Percentiles rank a stretch among this genome's conserved stretches.
These are phyloP conservation scores for Manis pentadactyla DNA, from an alignment of 2,797 vertebrate species.

Conservation along the genomic window DNA sequence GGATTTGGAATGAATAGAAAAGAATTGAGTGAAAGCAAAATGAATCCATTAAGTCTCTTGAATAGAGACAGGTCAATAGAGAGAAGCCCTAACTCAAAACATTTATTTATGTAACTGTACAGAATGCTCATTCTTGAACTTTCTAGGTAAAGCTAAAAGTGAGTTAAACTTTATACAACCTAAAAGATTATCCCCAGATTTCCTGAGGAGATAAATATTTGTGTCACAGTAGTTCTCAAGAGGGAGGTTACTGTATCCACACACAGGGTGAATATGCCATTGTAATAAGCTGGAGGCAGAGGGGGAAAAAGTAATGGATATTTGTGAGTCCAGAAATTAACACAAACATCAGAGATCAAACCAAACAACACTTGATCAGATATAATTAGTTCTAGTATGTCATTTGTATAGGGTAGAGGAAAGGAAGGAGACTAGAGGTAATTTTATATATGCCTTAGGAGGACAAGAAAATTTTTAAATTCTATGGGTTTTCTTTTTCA, in stretches of 20 bases:
- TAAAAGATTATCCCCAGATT: background rate
- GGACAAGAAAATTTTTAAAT: background rate
- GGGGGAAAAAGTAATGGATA: background rate
- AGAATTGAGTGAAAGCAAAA: conserved; percentile 47
- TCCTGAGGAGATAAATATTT: background rate
- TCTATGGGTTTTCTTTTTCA: background rate
- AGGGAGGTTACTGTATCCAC: background rate
- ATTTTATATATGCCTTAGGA: background rate
- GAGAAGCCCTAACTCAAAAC: background rate
- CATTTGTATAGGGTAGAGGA: background rate
- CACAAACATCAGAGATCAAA: background rate
- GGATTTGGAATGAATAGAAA: conserved; percentile 45
- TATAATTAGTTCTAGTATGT: background rate
- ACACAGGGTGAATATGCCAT: background rate
- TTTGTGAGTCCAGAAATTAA: background rate
- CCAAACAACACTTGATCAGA: background rate
- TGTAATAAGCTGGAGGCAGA: background rate
- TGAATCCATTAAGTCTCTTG: conserved; percentile 37
- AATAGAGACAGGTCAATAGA: conserved; percentile 31
- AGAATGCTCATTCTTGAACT: background rate
- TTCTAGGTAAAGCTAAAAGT: background rate
- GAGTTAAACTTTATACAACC: background rate
- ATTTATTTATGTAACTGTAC: conserved; percentile 10
- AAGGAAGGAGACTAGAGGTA: background rate
- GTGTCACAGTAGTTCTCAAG: background rate